Evolutionary conservation across 2,888 invertebrate genomes (phyloP), one percentile per base, ranked within the genome.

Genomic region (Pandemis cinnamomeana): DNA sequence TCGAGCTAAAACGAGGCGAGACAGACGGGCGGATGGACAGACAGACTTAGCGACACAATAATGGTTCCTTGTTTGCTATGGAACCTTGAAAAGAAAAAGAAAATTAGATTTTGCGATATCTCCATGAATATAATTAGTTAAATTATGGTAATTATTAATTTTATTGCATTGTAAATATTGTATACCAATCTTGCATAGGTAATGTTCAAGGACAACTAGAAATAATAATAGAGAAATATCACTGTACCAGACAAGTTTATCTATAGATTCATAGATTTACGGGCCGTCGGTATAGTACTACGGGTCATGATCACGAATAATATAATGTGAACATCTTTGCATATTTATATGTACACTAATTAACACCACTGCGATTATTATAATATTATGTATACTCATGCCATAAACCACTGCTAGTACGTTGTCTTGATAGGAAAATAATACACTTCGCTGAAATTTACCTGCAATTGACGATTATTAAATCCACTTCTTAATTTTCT

Each of bases 31-130:
- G 8, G 44, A 44, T 7, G 44, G 44, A 44, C 8, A 44, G 44
- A 44, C 44, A 8, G 8, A 44, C 44, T 7, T 7, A 44, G 7
- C 8, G 44, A 44, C 1, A 44, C 0, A 0, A 44, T 44, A 44
- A 44, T 5, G 7, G 44, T 44, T 44, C 44, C 44, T 7, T 84
- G 76, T 67, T 77, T 76, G 76, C 75, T 48, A 20, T 27, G n/a
- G 5, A 48, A n/a, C 2, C 27, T 0, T 36, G 41, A 13, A 41
- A 13, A 41, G 67, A 53, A 67, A 41, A 41, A 2, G 41, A 67
- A 55, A 27, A 58, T 27, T 13, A 58, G 58, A 58, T 11, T 27
- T 55, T 20, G 7, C 7, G 20, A 15, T 15, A 53, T 2, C 0
- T 8, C 4, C 27, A 27, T 27, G 27, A 27, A 58, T 58, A 20